A percentile compares a stretch with the other conserved stretches of the same genome.
These are phyloP conservation scores for Brachionus koreanus DNA, from an alignment of 1,140 invertebrate genomes.

Conservation along the genomic window DNA sequence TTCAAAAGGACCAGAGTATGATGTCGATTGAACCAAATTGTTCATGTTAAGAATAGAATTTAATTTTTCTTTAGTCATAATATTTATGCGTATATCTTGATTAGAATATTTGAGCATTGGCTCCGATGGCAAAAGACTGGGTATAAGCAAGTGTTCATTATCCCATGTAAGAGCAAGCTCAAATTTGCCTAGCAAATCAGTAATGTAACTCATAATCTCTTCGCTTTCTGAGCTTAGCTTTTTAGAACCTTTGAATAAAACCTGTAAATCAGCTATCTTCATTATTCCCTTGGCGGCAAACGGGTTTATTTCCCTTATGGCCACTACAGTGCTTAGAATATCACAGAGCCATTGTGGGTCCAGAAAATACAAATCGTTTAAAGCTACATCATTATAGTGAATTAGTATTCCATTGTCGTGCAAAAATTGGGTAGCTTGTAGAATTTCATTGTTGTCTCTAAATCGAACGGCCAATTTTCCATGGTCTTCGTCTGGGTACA, in stretches of 20 bases:
- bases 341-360: conserved; percentile 98
- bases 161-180: conserved; percentile 97
- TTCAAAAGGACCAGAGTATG: background rate
- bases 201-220: conserved; percentile 53
- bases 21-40: conserved; percentile 12
- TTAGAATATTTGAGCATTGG: conserved; percentile 57
- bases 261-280: conserved; percentile 85
- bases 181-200: conserved; percentile 71
- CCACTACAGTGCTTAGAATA: conserved; percentile 90
- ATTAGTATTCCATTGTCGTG: conserved; percentile 97
- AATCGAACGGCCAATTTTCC: conserved; percentile 61
- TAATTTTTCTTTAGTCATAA: conserved; percentile 16
- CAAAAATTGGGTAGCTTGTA: conserved; percentile 89
- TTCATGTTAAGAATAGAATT: conserved; percentile 14
- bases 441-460: conserved; percentile 80
- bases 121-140: conserved; percentile 81
- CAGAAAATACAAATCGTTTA: conserved; percentile 88
- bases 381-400: conserved; percentile 91
- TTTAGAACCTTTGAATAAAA: conserved; percentile 74
- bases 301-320: conserved; percentile 89
- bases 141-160: conserved; percentile 79
- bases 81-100: conserved; percentile 29
- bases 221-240: conserved; percentile 49
- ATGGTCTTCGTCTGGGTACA: conserved; percentile 45
- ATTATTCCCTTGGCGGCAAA: conserved; percentile 85